A percentile compares a stretch with the other conserved stretches of the same genome.
Conservation (phyloP, 2,113 vertebrate species). For the Campylorhamphus procurvoides region DNA sequence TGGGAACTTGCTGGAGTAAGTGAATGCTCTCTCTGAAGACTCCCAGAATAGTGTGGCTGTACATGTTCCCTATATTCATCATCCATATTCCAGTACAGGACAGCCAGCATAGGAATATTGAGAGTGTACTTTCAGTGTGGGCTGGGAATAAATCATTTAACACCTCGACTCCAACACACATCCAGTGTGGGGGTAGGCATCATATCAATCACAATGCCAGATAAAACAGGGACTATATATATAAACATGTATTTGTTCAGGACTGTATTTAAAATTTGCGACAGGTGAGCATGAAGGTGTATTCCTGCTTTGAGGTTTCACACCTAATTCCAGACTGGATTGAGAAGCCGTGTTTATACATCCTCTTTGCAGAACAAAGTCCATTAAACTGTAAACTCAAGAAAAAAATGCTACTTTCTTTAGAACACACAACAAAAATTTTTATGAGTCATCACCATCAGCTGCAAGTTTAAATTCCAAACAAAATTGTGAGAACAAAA, state of each 20-base stretch:
- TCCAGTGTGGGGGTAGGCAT: not conserved
- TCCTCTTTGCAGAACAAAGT: not conserved
- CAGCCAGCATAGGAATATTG: not conserved
- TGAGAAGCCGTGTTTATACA: not conserved
- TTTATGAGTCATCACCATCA: not conserved
- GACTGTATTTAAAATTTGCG: not conserved
- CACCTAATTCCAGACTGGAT: not conserved
- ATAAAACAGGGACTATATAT: not conserved
- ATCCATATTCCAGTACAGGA: rapidly evolving
- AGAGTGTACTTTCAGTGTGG: not conserved
- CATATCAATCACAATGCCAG: not conserved
- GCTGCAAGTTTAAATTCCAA: not conserved
- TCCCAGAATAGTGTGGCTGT: not conserved
- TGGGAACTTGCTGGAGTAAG: not conserved
- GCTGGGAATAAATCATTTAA: not conserved
- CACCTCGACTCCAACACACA: not conserved
- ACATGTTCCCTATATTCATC: not conserved
- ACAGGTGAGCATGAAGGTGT: not conserved
- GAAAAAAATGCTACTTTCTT: not conserved
- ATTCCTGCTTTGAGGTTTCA: not conserved
- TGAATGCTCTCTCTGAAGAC: not conserved
- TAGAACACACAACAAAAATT: not conserved
- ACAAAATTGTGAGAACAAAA: not conserved
- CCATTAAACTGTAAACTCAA: not conserved
- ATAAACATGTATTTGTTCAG: rapidly evolving